Evolutionary conservation across 2,888 invertebrate genomes (phyloP).

Genomic region (Cantharis flavilabris): DNA sequence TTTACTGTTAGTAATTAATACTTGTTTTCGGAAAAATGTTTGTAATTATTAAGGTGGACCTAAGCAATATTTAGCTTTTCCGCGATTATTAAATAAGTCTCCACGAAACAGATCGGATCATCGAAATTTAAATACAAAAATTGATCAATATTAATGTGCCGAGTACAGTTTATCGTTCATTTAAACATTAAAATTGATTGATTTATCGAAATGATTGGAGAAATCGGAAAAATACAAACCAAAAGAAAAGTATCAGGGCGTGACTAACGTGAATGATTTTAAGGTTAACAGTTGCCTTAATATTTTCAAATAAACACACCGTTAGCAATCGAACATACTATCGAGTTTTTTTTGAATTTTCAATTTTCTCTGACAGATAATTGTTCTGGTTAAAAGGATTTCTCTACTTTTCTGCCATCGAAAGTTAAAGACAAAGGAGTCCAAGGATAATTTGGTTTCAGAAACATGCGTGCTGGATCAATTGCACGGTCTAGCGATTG

Average conservation of each 20-base stretch:
- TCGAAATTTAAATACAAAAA: neutral
- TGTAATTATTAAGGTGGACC: neutral
- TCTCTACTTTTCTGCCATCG: neutral
- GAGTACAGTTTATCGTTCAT: neutral
- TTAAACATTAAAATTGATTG: neutral
- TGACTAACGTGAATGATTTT: neutral
- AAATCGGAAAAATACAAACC: neutral
- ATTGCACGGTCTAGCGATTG: neutral
- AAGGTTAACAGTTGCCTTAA: neutral
- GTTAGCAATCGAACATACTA: neutral
- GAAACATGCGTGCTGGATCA: neutral
- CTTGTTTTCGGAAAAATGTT: neutral
- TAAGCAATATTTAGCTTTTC: neutral
- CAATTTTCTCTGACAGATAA: neutral
- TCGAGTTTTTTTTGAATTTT: neutral
- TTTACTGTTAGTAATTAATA: neutral
- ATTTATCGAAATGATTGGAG: neutral
- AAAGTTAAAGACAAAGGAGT: neutral
- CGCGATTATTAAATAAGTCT: neutral
- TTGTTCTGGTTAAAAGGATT: neutral
- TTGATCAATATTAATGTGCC: neutral
- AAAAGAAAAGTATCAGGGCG: neutral
- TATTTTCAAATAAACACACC: neutral
- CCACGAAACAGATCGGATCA: neutral
- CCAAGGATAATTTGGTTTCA: neutral